Evolutionary conservation across 2,113 vertebrate species (phyloP), one percentile per base, ranked within the genome.

Genomic region (Eptatretus burgeri): DNA sequence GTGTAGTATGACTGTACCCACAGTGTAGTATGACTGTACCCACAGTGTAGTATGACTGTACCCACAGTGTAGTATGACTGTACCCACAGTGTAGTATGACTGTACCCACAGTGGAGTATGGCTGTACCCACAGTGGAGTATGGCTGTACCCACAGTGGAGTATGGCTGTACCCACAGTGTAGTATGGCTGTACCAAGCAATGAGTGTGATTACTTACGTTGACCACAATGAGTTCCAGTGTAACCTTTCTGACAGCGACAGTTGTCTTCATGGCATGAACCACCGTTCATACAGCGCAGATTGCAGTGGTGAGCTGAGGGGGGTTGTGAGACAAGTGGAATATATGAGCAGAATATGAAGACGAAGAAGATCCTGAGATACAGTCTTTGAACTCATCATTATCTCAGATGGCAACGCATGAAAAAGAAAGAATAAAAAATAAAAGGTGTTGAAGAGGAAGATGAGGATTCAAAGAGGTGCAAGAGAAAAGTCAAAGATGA

Each of bases 191-290:
- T 52, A 51, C 19, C 14, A 51, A n/a, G n/a, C 16, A 51, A 51
- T n/a, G 51, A 16, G 51, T 51, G 65, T 64, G 51, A 62, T 41
- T 66, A 77, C 79, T 80, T 76, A 82, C 79, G 74, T 68, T 82
- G 81, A 63, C 78, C 78, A 60, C 82, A 83, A 65, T 77, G 76
- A 16, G 72, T 66, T 66, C 82, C 81, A 1, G 75, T 64, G 5
- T 77, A 84, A 50, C 81, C 80, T 64, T 82, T 80, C 69, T 74
- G 80, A 69, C 82, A 84, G 65, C 75, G 77, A 68, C 82, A 85
- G 1, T 63, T 75, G 66, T 82, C 74, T 0, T 74, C 75, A 0
- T 62, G 49, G 27, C 81, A 85, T 0, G 69, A 72, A n/a, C 81
- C 80, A 0, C 80, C 78, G 0, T 85, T 85, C 77, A 81, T 76